Evolutionary conservation across 2,797 vertebrate genomes (phyloP).

Genomic region (Fistularia commersonii): DNA sequence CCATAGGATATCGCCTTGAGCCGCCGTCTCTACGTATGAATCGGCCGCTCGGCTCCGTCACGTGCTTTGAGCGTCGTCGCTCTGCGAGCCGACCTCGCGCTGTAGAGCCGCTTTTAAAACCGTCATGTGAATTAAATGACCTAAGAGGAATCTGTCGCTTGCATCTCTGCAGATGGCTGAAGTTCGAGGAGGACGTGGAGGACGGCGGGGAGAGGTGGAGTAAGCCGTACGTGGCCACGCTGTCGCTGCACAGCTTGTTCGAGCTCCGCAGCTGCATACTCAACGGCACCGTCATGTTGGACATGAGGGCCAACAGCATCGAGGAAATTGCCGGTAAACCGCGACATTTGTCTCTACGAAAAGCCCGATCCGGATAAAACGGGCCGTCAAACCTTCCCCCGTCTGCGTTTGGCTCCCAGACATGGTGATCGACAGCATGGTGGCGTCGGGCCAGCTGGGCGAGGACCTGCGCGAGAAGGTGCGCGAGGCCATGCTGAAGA

Average conservation of each 20-base stretch:
- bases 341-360: background rate
- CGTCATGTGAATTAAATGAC: background rate
- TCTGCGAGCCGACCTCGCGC: no score
- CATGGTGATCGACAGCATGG: conserved; percentile 96
- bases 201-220: conserved; percentile 97
- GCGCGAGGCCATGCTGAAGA: conserved; percentile 91
- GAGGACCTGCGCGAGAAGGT: conserved; percentile 86
- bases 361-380: no score
- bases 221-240: conserved; percentile 95
- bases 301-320: conserved; percentile 94
- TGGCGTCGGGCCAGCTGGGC: conserved; percentile 87
- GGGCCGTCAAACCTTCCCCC: no score
- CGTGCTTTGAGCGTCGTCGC: no score
- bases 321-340: conserved; percentile 92
- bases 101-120: no score
- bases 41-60: no score
- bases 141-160: background rate
- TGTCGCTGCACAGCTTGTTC: conserved; percentile 95
- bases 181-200: conserved; percentile 98
- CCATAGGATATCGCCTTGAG: no score
- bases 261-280: conserved; percentile 95
- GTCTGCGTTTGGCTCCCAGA: conserved; percentile 62
- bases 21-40: no score
- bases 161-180: conserved; percentile 84
- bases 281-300: conserved; percentile 96